Evolutionary conservation across 1,140 invertebrate genomes (phyloP).

Genomic region (Papilio dardanus): DNA sequence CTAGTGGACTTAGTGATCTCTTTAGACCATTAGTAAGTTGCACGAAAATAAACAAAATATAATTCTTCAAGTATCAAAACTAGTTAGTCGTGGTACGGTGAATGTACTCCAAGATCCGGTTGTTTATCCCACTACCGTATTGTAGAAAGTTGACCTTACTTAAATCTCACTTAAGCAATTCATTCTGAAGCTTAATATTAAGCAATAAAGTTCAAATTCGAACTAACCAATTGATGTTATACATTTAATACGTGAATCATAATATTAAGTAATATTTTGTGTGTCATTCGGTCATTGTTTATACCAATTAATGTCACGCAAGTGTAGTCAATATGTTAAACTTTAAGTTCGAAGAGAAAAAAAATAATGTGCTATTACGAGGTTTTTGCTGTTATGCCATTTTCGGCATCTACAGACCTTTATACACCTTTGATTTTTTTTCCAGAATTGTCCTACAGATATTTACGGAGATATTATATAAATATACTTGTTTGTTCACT

Average conservation of each 20-base stretch:
- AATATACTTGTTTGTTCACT: too few relatives aligned
- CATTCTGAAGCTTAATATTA: constrained; percentile 23
- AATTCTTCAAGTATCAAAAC: constrained; percentile 49
- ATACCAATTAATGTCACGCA: constrained; percentile 40
- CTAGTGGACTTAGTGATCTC: not conserved
- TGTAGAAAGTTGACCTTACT: constrained; percentile 67
- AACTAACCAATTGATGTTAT: not conserved
- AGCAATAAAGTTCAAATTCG: constrained; percentile 35
- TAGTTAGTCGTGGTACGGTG: constrained; percentile 44
- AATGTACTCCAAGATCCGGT: constrained; percentile 61
- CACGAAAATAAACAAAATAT: not conserved
- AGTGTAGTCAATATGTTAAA: not conserved
- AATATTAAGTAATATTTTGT: constrained; percentile 62
- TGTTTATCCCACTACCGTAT: constrained; percentile 54
- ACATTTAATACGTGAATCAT: constrained; percentile 50
- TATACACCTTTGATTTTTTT: too few relatives aligned
- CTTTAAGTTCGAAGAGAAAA: too few relatives aligned
- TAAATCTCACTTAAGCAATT: constrained; percentile 42
- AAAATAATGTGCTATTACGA: too few relatives aligned
- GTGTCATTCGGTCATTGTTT: constrained; percentile 68
- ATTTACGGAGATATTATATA: too few relatives aligned
- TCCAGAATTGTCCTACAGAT: too few relatives aligned
- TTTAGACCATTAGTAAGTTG: not conserved
- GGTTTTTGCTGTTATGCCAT: too few relatives aligned
- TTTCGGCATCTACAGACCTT: too few relatives aligned